These are phyloP conservation scores for Nothocercus nigrocapillus DNA, from an alignment of 2,113 vertebrate species.

Conservation along the genomic window DNA sequence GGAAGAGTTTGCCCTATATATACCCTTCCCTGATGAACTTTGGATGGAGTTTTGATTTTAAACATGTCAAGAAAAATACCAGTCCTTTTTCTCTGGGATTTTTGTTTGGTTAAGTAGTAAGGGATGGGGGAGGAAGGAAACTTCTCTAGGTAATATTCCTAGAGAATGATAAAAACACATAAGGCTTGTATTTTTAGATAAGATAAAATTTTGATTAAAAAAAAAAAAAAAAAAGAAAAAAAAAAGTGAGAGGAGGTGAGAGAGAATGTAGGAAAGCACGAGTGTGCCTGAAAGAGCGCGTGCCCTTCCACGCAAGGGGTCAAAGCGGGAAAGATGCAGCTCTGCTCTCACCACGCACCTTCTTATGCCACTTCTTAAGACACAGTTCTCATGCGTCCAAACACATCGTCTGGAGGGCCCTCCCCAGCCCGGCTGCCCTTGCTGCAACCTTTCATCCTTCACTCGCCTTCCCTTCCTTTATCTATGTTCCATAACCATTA, in stretches of 20 bases:
- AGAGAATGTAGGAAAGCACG: background rate
- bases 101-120: background rate
- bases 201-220: conserved; percentile 32
- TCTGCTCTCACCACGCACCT: background rate
- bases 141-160: background rate
- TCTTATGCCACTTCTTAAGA: background rate
- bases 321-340: background rate
- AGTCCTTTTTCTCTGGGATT: background rate
- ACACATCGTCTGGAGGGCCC: background rate
- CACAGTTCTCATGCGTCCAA: background rate
- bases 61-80: background rate
- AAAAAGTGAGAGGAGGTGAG: background rate
- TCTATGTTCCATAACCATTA: conserved; percentile 59
- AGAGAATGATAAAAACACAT: conserved; percentile 25
- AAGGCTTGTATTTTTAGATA: conserved; percentile 25
- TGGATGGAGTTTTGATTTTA: background rate
- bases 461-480: conserved; percentile 38
- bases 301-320: background rate
- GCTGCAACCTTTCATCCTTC: conserved; percentile 60
- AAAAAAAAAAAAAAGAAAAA: background rate
- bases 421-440: conserved; percentile 30
- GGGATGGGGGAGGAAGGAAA: background rate
- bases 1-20: background rate
- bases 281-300: background rate
- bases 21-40: background rate